Percentiles rank a stretch among this genome's conserved stretches.
phyloP scores from a whole-genome alignment of 2,797 vertebrate species.

The Astyanax mexicanus region DNA sequence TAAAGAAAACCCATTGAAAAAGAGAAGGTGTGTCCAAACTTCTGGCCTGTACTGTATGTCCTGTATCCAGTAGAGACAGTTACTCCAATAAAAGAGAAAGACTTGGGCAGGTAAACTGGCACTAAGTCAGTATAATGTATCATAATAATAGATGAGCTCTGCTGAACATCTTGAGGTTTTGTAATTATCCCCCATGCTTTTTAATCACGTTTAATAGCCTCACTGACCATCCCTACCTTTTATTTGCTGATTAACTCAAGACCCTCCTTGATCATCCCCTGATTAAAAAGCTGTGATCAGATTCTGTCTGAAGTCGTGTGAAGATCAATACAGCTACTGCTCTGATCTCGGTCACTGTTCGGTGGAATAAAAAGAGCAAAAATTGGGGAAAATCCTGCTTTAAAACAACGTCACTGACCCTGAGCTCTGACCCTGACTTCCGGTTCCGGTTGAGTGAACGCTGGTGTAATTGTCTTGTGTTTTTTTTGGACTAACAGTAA shows the following conservation, averaged over 20 bases:
- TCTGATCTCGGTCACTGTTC: constrained; percentile 23
- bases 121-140: background rate
- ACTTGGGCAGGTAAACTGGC: background rate
- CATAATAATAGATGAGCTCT: background rate
- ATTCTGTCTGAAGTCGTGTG: constrained; percentile 44
- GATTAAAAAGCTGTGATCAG: constrained; percentile 71
- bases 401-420: too few species aligned
- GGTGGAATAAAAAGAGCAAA: background rate
- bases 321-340: constrained; percentile 51
- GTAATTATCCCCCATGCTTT: constrained; percentile 51
- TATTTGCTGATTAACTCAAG: constrained; percentile 71
- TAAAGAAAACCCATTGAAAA: too few species aligned
- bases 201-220: constrained; percentile 62
- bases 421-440: too few species aligned
- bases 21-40: too few species aligned
- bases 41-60: too few species aligned
- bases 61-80: too few species aligned
- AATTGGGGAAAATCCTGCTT: too few species aligned
- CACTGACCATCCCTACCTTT: constrained; percentile 57
- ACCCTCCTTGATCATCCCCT: constrained; percentile 61
- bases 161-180: constrained; percentile 28
- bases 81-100: background rate
- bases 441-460: too few species aligned
- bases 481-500: too few species aligned
- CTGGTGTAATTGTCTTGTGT: too few species aligned